Conservation (phyloP, 2,113 vertebrate species). For the Capreolus pygargus region DNA sequence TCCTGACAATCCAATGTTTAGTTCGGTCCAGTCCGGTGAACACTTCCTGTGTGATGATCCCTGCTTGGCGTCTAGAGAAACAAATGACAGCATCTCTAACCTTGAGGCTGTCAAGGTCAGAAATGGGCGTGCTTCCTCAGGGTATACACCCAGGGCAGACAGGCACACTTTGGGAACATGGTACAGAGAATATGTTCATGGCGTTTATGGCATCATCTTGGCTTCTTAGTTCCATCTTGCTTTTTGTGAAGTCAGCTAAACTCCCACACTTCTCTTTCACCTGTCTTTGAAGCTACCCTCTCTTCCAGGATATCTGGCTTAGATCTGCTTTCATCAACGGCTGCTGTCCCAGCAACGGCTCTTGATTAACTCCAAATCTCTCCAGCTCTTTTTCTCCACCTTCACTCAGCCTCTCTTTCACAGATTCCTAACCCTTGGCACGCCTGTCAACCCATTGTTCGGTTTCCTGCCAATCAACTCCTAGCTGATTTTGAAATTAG, state of each 20-base stretch:
- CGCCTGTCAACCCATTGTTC: conserved; percentile 1
- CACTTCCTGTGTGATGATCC: not conserved
- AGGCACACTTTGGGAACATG: not conserved
- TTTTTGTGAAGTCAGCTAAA: conserved; percentile 25
- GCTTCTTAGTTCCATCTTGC: not conserved
- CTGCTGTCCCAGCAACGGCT: not conserved
- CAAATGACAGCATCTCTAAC: not conserved
- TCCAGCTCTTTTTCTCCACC: not conserved
- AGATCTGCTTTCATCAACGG: not conserved
- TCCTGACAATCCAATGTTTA: not conserved
- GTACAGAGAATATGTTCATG: not conserved
- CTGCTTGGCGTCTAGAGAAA: not conserved
- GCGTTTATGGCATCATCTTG: not conserved
- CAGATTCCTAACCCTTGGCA: conserved; percentile 23
- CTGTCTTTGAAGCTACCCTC: not conserved
- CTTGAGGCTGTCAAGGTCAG: not conserved
- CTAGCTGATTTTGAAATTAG: conserved; percentile 56
- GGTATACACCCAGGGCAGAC: not conserved
- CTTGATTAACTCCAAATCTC: conserved; percentile 55
- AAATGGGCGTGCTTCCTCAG: not conserved
- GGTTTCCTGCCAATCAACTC: conserved; percentile 62
- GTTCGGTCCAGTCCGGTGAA: not conserved
- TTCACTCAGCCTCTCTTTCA: conserved; percentile 30
- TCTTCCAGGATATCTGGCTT: not conserved
- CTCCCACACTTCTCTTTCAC: not conserved